Evolutionary conservation across 2,888 invertebrate species (phyloP), one percentile per base, ranked within the genome.

Genomic region (Ophion obscuratus): DNA sequence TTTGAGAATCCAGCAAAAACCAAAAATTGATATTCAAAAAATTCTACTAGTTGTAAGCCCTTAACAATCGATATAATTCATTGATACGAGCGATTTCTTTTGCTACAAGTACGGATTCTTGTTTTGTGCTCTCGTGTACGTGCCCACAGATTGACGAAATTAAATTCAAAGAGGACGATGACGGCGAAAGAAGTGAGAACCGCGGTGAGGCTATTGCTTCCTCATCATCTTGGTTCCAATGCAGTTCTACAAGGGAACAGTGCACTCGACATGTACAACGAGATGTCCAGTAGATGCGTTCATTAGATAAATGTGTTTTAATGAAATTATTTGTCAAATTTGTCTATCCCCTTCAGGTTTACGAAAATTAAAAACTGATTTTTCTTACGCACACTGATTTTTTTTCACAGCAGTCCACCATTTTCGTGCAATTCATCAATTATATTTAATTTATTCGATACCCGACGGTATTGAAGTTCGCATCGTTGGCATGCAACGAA

Each of bases 171-270:
- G 64, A 66, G 81, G 14, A 83, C 86, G 44, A 81, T 86, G 83
- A 86, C 86, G 14, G 86, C 83, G 17, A 84, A 86, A 27, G 86
- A 86, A 70, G 81, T 86, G 40, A 77, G 81, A 77, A 86, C 86
- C 11, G 86, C 86, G 10, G 86, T 86, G 40, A 83, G 74, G 64
- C 70, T 86, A n/a, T 40, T 86, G 53, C 83, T 86, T 68, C 86
- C 86, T 0, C 62, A 70, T 57, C 57, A 86, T 61, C 71, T 86
- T 27, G 83, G 83, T 6, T 66, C 36, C 57, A 83, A 77, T 47
- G 86, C 86, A 59, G 66, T 86, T 62, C 20, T 83, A 20, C 83
- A 83, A 53, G 86, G 86, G 47, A 86, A 86, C 68, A 83, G 67
- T 70, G 86, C 86, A 20, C 81, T 86, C 36, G 83, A 83, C 6